A percentile compares a stretch with the other conserved stretches of the same genome.
phyloP scores from a whole-genome alignment of 2,113 vertebrate species.

The Dicerorhinus sumatrensis region DNA sequence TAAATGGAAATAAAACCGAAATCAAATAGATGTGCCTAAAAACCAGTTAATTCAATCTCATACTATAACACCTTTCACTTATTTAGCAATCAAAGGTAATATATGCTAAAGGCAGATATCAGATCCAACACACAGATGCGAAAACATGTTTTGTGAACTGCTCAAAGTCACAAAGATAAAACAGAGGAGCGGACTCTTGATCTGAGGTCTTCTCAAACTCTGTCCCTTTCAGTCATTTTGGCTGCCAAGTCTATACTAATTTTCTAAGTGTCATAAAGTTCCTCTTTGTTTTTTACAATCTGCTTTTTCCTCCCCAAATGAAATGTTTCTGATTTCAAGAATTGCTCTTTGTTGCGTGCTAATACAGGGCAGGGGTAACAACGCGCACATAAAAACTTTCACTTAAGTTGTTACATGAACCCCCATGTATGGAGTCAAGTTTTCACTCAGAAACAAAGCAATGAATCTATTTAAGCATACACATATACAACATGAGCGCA shows the following conservation, averaged over 20 bases:
- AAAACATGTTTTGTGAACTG: constrained; percentile 4
- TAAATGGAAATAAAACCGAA: constrained; percentile 53
- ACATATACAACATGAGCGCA: background rate
- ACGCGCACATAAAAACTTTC: background rate
- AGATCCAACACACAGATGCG: background rate
- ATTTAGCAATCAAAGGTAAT: background rate
- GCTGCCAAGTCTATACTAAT: background rate
- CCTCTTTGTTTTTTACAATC: background rate
- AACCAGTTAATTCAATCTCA: background rate
- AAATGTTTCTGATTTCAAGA: constrained; percentile 10
- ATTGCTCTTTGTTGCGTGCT: background rate
- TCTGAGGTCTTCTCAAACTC: background rate
- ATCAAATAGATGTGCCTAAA: background rate
- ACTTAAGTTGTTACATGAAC: background rate
- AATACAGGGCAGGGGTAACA: background rate
- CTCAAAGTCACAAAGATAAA: background rate
- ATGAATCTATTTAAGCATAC: background rate
- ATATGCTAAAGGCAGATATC: background rate
- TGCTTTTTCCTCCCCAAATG: constrained; percentile 1
- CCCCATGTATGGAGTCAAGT: background rate
- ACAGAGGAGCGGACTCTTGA: background rate
- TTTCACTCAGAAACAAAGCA: constrained; percentile 29
- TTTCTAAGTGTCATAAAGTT: background rate
- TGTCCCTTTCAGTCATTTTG: background rate
- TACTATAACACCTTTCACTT: background rate